These are phyloP conservation scores for Octopus sinensis DNA, from an alignment of 1,140 invertebrate species.

Conservation along the genomic window DNA sequence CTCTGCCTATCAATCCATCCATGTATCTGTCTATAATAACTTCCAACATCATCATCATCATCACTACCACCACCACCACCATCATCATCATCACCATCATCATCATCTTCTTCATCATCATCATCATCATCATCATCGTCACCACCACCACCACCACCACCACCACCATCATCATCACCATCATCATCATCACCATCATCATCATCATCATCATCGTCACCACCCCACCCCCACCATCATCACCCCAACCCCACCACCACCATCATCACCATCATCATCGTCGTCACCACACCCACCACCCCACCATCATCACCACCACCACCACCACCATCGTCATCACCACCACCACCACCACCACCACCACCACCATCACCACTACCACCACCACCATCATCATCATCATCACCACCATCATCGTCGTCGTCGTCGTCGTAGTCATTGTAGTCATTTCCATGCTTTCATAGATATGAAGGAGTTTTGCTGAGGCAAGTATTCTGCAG, in stretches of 20 bases:
- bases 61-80: neutral
- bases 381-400: neutral
- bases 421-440: no score
- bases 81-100: neutral
- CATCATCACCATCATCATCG: neutral
- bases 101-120: neutral
- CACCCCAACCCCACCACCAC: neutral
- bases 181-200: neutral
- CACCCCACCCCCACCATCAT: neutral
- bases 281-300: no score
- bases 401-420: neutral
- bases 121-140: neutral
- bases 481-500: no score
- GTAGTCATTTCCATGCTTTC: no score
- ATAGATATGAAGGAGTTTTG: no score
- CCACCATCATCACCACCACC: neutral
- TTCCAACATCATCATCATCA: neutral
- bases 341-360: neutral
- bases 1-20: no score
- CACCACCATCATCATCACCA: neutral
- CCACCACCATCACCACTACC: neutral
- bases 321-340: neutral
- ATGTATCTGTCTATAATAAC: no score
- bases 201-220: no score
- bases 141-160: neutral